Base-by-base conservation (phyloP, 2,797 vertebrate genomes). In the Lepidocolaptes lacrymiger region DNA sequence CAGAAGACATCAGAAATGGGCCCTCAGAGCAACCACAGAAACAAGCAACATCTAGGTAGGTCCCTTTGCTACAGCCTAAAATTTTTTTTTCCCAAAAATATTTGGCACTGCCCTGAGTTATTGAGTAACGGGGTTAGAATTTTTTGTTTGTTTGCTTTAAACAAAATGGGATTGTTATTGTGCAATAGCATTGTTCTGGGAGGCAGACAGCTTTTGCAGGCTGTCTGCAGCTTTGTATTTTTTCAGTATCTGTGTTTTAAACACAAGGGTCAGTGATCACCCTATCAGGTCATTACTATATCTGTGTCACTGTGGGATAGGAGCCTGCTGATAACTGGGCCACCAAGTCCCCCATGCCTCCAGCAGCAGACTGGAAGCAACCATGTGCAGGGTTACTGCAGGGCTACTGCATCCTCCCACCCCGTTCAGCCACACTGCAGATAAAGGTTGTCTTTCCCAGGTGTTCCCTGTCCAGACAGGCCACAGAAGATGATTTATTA, bases 101-200 rank as follows among this genome's bases (percentile, higher is more conserved):
- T 91, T 94, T 94, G 83, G 56, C 89, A 44, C 52, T 94, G 37
- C 72, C 54, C 58, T 74, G 56, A 94, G 85, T 39, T 94, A 77
- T 95, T 96, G 96, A 96, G 96, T 96, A 97, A 97, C 86, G 58
- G 74, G 61, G 81, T 62, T 91, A 96, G 93, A 89, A 82, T 83
- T 89, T 96, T 96, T 87, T 86, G 41, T 89, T 96, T 96, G 90
- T 93, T 97, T 97, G 87, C 88, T 89, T 95, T 95, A 80, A 95
- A 90, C 80, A 95, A 85, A 95, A 94, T 59, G 64, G 77, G 84
- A 79, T 85, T 87, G 52, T 68, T 87, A 72, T 97, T 96, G 96
- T 94, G 96, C 96, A 97, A 97, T 34, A 93, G 49, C 93, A 96
- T 95, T 96, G 96, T 96, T 95, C 93, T 93, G 74, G 46, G 94